phyloP scores from a whole-genome alignment of 2,113 vertebrate genomes.

The Acrocephalus kingi region DNA sequence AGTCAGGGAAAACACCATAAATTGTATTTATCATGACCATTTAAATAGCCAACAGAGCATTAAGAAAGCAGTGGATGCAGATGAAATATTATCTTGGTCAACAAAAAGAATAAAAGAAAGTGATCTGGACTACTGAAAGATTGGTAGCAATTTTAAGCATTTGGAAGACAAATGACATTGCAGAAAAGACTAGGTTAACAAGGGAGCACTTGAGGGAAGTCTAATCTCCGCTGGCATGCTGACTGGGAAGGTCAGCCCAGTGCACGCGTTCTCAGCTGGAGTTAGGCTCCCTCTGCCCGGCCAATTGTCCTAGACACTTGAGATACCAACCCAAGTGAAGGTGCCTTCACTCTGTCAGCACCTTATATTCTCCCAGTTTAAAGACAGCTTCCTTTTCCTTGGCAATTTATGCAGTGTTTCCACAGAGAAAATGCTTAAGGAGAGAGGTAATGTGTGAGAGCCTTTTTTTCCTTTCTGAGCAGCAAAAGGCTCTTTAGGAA shows the following conservation, averaged over 20 bases:
- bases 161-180: conserved; percentile 65
- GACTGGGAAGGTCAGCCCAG: conserved; percentile 72
- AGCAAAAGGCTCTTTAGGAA: neutral
- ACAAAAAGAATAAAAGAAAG: conserved; percentile 36
- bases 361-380: neutral
- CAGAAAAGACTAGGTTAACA: conserved; percentile 69
- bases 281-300: conserved; percentile 68
- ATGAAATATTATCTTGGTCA: conserved; percentile 4
- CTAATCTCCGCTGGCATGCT: conserved; percentile 74
- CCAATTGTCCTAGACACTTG: conserved; percentile 70
- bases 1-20: neutral
- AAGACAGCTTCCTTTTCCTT: conserved; percentile 13
- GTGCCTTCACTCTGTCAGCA: conserved; percentile 51
- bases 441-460: neutral
- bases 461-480: neutral
- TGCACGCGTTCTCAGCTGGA: conserved; percentile 77
- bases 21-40: neutral
- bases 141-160: conserved; percentile 61
- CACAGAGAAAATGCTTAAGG: neutral
- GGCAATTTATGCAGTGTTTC: conserved; percentile 22
- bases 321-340: conserved; percentile 66
- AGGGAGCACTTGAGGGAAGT: conserved; percentile 70
- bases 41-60: conserved; percentile 20
- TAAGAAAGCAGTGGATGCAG: conserved; percentile 5
- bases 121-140: conserved; percentile 40